Conservation (phyloP, 2,797 vertebrate genomes). For the Acanthopagrus latus region DNA sequence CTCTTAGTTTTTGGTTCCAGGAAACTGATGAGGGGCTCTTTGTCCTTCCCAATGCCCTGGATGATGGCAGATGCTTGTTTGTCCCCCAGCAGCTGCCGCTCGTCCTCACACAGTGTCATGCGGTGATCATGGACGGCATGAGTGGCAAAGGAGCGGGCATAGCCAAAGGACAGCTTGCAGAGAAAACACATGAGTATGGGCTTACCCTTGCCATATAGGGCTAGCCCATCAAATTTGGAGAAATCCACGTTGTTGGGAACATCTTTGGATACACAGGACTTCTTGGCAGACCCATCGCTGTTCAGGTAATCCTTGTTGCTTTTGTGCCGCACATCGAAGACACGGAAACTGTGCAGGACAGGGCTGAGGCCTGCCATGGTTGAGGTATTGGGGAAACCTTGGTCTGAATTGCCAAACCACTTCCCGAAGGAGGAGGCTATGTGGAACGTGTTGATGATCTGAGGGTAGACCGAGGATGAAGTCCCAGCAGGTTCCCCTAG, state of each 20-base stretch:
- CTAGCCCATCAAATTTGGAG: constrained; percentile 99
- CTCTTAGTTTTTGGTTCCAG: constrained; percentile 99
- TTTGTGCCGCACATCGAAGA: constrained; percentile 99
- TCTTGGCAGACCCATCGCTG: constrained; percentile 99
- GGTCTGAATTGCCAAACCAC: constrained; percentile 98
- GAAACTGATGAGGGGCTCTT: constrained; percentile 99
- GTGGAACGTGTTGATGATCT: constrained; percentile 99
- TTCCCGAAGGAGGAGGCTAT: constrained; percentile 99
- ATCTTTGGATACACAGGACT: constrained; percentile 99
- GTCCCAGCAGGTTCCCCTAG: constrained; percentile 89
- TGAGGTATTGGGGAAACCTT: constrained; percentile 99
- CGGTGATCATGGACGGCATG: constrained; percentile 99
- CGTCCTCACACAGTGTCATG: constrained; percentile 98
- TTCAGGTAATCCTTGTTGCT: constrained; percentile 99
- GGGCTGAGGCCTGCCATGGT: constrained; percentile 98
- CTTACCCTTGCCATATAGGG: constrained; percentile 99
- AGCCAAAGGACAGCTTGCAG: constrained; percentile 99
- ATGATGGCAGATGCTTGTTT: constrained; percentile 99
- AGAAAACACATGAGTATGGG: constrained; percentile 99
- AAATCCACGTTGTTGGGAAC: constrained; percentile 99
- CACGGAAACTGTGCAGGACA: constrained; percentile 99
- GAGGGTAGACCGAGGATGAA: constrained; percentile 94
- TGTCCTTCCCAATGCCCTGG: constrained; percentile 99
- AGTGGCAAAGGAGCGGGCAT: constrained; percentile 97
- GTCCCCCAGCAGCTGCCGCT: constrained; percentile 97